phyloP scores from a whole-genome alignment of 2,113 vertebrate genomes.

The Odocoileus hemionus region DNA sequence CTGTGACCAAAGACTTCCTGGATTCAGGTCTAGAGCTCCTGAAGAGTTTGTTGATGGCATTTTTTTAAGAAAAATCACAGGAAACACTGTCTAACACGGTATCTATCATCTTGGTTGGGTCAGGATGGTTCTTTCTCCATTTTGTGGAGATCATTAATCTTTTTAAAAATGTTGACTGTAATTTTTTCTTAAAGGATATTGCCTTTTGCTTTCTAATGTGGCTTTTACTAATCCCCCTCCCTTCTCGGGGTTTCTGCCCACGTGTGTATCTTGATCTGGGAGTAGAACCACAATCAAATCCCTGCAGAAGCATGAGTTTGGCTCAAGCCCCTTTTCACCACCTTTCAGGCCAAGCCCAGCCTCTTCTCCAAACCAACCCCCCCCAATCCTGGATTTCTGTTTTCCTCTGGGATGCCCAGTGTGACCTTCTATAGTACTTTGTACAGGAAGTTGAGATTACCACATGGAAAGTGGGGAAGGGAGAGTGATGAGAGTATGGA shows the following conservation, averaged over 20 bases:
- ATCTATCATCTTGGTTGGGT: neutral
- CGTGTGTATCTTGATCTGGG: neutral
- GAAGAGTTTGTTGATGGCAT: neutral
- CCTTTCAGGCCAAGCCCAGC: neutral
- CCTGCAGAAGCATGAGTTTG: neutral
- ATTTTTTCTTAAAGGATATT: neutral
- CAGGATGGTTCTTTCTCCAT: neutral
- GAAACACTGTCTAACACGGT: neutral
- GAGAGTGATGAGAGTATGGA: neutral
- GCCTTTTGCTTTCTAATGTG: neutral
- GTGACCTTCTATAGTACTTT: neutral
- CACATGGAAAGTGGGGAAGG: neutral
- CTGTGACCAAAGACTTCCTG: neutral
- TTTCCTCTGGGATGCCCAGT: neutral
- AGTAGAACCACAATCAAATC: neutral
- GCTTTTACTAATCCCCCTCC: neutral
- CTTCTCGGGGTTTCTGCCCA: neutral
- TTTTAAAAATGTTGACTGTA: neutral
- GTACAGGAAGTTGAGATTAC: neutral
- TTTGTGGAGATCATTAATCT: neutral
- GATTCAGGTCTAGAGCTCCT: neutral
- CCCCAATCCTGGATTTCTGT: fast-evolving
- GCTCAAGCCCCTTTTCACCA: neutral
- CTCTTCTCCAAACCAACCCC: neutral
- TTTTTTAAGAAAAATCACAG: neutral